Base-by-base conservation (phyloP, 2,888 invertebrate species). In the Drosophila algonquin region DNA sequence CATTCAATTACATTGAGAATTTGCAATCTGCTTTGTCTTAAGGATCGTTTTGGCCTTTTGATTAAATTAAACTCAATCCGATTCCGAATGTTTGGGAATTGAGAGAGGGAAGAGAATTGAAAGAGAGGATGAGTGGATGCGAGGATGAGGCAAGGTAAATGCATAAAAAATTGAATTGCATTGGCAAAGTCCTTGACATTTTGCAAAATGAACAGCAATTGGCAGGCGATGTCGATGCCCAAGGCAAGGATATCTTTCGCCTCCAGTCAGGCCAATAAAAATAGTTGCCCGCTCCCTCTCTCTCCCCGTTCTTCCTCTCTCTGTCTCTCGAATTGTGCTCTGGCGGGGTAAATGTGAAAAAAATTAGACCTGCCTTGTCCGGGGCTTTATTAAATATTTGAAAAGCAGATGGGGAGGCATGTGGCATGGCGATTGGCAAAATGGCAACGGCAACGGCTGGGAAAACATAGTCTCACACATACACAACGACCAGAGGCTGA, bases 111-210 rank as follows among this genome's bases (percentile, higher is more conserved):
- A 40, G 40, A 6, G 40, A 40, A 40, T 12, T 18, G 18, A 18
- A 18, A 18, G 67, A 62, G 46, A 58, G 63, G 80, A 53, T 46
- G 46, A 56, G 16, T 24, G 40, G n/a, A 24, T 1, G 8, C 21
- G 9, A 12, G 45, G 30, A 40, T 35, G 7, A 40, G 51, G 27
- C 32, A 63, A 76, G 89, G 63, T 62, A 84, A 82, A 75, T 89
- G 87, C 87, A 81, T 75, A 83, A 63, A 65, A 75, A 75, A 77
- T 80, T 77, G 89, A 77, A 82, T 81, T 80, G 74, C 59, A 67
- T 67, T 69, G 75, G 67, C 69, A 68, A 77, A 77, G 87, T 87
- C 81, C 89, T 89, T 82, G 82, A 89, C 89, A 89, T 89, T 89
- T 82, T 70, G 52, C 60, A 35, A 80, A 80, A 73, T 74, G 70